phyloP scores from a whole-genome alignment of 2,113 vertebrate species.

The Bambusicola thoracicus region DNA sequence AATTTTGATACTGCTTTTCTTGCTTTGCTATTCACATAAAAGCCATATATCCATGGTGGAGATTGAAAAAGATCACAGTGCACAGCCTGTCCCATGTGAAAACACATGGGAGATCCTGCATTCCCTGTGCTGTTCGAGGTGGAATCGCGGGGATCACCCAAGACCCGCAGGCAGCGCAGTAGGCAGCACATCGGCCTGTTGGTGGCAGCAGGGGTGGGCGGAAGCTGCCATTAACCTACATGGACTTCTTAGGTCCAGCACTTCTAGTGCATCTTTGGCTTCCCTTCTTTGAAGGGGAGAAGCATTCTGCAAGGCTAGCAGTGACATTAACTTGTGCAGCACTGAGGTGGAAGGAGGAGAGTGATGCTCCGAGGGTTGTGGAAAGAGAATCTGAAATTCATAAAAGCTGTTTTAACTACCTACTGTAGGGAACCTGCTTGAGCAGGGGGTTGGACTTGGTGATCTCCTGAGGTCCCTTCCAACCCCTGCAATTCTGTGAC shows the following conservation, averaged over 20 bases:
- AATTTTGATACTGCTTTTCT: slow-evolving; percentile 24
- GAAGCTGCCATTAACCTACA: not conserved
- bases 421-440: not conserved
- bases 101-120: not conserved
- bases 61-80: not conserved
- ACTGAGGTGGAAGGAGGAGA: not conserved
- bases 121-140: not conserved
- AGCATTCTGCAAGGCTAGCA: too few species aligned
- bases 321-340: not conserved
- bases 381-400: not conserved
- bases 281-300: not conserved
- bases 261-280: not conserved
- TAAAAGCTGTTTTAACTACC: not conserved
- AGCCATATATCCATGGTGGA: not conserved
- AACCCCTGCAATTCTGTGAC: not conserved
- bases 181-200: not conserved
- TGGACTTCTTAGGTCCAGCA: not conserved
- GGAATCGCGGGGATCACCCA: not conserved
- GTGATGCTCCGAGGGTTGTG: not conserved
- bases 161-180: not conserved
- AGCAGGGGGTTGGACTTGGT: not conserved
- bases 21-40: not conserved
- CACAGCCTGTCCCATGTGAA: not conserved
- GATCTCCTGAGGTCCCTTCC: not conserved
- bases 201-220: not conserved